Evolutionary conservation across 2,888 invertebrate genomes (phyloP), one percentile per base, ranked within the genome.

Genomic region (Ophion ventricosus): DNA sequence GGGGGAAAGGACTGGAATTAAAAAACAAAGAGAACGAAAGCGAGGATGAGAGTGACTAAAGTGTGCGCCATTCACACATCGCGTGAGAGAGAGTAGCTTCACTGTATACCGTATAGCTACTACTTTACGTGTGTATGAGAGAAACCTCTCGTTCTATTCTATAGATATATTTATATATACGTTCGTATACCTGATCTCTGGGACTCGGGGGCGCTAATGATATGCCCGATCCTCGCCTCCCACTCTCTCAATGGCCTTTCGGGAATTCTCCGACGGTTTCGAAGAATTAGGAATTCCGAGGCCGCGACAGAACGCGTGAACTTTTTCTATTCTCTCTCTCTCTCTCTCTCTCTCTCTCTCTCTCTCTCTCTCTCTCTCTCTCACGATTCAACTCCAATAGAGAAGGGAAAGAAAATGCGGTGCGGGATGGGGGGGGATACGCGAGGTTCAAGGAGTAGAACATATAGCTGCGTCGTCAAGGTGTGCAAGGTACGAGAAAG

Each of bases 241-340:
- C 70, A 40, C 56, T 82, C 87, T 88, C 88, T 88, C 92, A 92
- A 92, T 93, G 92, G 91, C 91, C 92, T 93, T 93, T 93, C 92
- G 92, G 92, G 93, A 93, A 93, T 93, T 93, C 93, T 91, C 90
- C 91, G 92, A 90, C 92, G 92, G 91, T 93, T 93, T 93, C 92
- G 93, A 91, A 90, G 93, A 93, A 93, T 93, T 92, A 92, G 92
- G 93, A 93, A 93, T 93, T 92, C 93, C 93, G 92, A 92, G 91
- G 91, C 90, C 91, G 90, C 88, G 90, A 89, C 87, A 86, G 86
- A 87, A 78, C 82, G 59, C 78, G 61, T 25, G 40, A 74, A 75
- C 70, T 63, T 70, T 61, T 25, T 69, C 69, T 69, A 7, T 49
- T 11, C 56, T 14, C 56, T 57, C 40, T 66, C 66, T 4, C 59